Percentiles rank a stretch among this genome's conserved stretches.
Evolutionary conservation across 1,140 invertebrate species (phyloP).

Genomic region (Magallana gigas): DNA sequence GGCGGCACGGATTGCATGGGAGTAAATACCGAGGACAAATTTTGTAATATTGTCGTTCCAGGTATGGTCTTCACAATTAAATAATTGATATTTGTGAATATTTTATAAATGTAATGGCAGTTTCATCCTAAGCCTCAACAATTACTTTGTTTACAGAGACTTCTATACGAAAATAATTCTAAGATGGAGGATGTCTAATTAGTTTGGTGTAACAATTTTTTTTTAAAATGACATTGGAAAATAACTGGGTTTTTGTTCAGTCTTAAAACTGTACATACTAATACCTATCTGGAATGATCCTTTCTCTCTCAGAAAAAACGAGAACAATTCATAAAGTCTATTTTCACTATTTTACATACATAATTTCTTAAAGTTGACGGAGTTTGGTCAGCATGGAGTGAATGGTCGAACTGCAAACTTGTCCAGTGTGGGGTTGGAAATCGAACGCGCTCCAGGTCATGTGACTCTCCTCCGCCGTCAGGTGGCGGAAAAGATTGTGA

Average conservation of each 20-base stretch:
- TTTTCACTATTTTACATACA: too few species aligned
- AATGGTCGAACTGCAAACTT: neutral
- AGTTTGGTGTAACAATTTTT: too few species aligned
- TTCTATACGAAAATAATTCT: too few species aligned
- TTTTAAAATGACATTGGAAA: too few species aligned
- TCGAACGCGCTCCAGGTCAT: slow-evolving; percentile 23
- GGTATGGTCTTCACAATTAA: neutral
- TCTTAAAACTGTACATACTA: too few species aligned
- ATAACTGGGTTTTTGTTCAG: too few species aligned
- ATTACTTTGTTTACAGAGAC: too few species aligned
- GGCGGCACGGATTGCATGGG: slow-evolving; percentile 59
- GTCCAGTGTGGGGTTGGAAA: neutral
- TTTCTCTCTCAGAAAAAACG: too few species aligned
- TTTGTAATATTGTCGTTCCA: slow-evolving; percentile 41
- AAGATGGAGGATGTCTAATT: too few species aligned
- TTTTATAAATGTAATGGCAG: neutral
- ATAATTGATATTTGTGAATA: neutral
- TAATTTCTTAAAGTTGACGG: neutral
- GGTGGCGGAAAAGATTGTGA: neutral
- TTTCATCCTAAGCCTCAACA: too few species aligned
- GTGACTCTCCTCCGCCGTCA: neutral
- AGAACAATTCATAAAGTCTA: too few species aligned
- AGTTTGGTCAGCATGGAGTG: neutral
- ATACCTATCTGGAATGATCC: too few species aligned
- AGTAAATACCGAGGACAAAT: slow-evolving; percentile 30